A percentile compares a stretch with the other conserved stretches of the same genome.
Evolutionary conservation across 92 coral and sea anemone genomes (phyloP).

Genomic region (Parazoanthus atlanticus): DNA sequence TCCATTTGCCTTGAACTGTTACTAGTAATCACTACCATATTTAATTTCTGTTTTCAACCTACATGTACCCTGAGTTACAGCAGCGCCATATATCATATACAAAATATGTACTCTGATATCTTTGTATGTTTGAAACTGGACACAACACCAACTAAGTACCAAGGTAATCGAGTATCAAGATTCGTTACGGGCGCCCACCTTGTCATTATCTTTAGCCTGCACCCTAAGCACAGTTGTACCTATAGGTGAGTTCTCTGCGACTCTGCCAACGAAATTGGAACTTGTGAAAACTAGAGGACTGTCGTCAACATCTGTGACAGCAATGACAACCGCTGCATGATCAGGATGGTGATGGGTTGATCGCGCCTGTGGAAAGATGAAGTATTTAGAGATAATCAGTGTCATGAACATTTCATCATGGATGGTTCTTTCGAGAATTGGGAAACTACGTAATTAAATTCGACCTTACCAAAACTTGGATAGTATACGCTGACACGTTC

Average conservation of each 20-base stretch:
- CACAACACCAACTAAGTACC: no score
- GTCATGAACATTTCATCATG: no score
- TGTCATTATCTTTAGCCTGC: conserved; percentile 77
- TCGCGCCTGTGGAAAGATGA: conserved; percentile 52
- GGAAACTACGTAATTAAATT: no score
- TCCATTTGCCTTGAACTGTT: no score
- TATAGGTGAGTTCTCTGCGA: conserved; percentile 67
- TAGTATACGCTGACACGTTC: conserved; percentile 44
- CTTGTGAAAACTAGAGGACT: conserved; percentile 67
- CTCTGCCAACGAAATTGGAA: conserved; percentile 49
- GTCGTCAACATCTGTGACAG: conserved; percentile 77
- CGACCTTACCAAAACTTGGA: conserved; percentile 67
- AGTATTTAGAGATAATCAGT: neutral
- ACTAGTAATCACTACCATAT: no score
- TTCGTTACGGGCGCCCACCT: conserved; percentile 47
- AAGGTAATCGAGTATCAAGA: no score
- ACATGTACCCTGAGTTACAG: no score
- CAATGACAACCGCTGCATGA: conserved; percentile 73
- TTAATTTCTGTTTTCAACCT: no score
- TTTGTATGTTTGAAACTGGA: no score
- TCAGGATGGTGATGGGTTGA: conserved; percentile 74
- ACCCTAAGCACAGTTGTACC: conserved; percentile 76
- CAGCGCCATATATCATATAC: no score
- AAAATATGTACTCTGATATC: no score
- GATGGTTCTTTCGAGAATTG: no score